Conservation (phyloP, 2,888 invertebrate genomes). For the Plagodis dolabraria region DNA sequence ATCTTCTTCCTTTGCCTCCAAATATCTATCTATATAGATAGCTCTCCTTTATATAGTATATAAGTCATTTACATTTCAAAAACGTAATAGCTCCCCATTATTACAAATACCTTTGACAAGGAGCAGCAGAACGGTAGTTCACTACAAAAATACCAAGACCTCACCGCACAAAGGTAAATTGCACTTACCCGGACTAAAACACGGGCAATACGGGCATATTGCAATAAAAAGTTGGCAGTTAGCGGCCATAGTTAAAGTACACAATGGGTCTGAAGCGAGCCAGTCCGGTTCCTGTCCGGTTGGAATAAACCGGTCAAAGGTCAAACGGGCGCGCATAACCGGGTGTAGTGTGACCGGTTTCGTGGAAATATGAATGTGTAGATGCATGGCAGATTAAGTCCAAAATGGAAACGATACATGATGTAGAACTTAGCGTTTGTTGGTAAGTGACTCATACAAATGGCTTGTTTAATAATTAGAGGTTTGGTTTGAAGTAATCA, state of each 20-base stretch:
- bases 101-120: slow-evolving; percentile 16
- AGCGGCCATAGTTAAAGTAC: slow-evolving; percentile 26
- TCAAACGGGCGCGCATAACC: slow-evolving; percentile 20
- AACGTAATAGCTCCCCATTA: not conserved
- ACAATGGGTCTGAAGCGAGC: slow-evolving; percentile 13
- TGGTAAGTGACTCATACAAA: too few relatives aligned
- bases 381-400: slow-evolving; percentile 13
- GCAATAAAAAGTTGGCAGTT: slow-evolving; percentile 31
- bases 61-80: too few relatives aligned
- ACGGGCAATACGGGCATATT: slow-evolving; percentile 29
- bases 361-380: slow-evolving; percentile 22
- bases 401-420: not conserved
- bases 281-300: slow-evolving; percentile 17
- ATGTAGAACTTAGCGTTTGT: not conserved
- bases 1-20: too few relatives aligned
- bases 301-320: slow-evolving; percentile 31
- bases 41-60: too few relatives aligned
- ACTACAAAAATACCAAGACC: slow-evolving; percentile 18
- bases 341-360: slow-evolving; percentile 10
- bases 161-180: slow-evolving; percentile 28
- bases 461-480: too few relatives aligned
- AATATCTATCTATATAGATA: too few relatives aligned
- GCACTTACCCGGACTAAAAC: slow-evolving; percentile 24
- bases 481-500: too few relatives aligned
- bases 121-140: slow-evolving; percentile 11